These are phyloP conservation scores for Eudorcas thomsonii DNA, from an alignment of 2,113 vertebrate species.

Conservation along the genomic window DNA sequence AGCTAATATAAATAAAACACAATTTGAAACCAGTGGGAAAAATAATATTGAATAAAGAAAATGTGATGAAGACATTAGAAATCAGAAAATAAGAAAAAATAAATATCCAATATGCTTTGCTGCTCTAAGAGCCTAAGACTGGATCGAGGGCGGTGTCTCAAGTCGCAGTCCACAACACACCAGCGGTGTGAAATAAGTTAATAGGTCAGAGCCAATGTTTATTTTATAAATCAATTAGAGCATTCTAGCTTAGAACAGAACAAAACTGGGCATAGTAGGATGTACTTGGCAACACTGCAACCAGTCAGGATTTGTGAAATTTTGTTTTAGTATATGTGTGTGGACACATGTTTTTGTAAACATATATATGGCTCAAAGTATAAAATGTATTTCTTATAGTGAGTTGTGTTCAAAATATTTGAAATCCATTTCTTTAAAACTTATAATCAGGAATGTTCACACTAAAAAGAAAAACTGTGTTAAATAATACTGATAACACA, in stretches of 20 bases:
- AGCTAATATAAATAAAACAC: not conserved
- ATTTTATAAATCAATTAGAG: not conserved
- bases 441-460: not conserved
- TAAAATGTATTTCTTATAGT: not conserved
- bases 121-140: too few relatives aligned
- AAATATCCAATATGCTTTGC: rapidly evolving
- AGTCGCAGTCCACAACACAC: not conserved
- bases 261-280: not conserved
- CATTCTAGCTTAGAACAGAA: not conserved
- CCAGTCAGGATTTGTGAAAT: too few relatives aligned
- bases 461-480: not conserved
- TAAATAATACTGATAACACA: not conserved
- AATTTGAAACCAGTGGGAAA: not conserved
- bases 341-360: not conserved
- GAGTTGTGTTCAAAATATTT: not conserved
- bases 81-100: not conserved
- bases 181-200: not conserved
- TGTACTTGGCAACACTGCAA: not conserved
- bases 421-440: not conserved
- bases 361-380: not conserved
- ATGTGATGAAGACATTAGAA: not conserved
- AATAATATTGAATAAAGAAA: not conserved
- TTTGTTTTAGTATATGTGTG: not conserved
- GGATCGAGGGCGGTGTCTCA: rapidly evolving
- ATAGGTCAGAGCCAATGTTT: too few relatives aligned